Evolutionary conservation across 2,113 vertebrate genomes (phyloP), one percentile per base, ranked within the genome.

Genomic region (Podarcis raffonei): DNA sequence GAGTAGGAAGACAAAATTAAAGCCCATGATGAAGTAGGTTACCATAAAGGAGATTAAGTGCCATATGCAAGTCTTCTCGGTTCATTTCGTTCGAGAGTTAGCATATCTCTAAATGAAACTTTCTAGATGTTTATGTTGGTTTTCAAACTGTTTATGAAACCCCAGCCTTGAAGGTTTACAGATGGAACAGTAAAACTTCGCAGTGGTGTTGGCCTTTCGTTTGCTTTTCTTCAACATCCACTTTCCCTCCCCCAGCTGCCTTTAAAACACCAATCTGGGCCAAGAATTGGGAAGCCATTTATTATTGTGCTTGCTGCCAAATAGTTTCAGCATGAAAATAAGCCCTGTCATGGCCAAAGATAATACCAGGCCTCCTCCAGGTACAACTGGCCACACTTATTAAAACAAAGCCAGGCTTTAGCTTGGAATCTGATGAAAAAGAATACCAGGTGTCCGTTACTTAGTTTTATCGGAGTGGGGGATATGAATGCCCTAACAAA

Each of bases 231-330:
- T 86, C 81, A 92, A 91, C 27, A 71, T 13, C 69, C 32, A 68
- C 59, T 85, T 25, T n/a, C 23, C 62, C 57, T 48, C 15, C n/a
- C n/a, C n/a, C 18, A 37, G 23, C 8, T 35, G 15, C 12, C 65
- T 83, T 89, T 94, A 94, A 91, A 95, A 92, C 89, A 97, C 92
- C 74, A 92, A 93, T 95, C 95, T 89, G 76, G 89, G 89, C 91
- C 89, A 89, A 96, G 92, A 90, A 85, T 77, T 42, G 69, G 37
- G 83, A n/a, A 81, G 35, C 0, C 59, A 87, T 87, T 78, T 91
- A 23, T 85, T 66, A 76, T 84, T 85, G 66, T 89, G 74, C 91
- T 93, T 94, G 79, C 94, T 92, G 94, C 68, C 90, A 94, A 92
- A 94, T 82, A 91, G 77, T 95, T 95, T 91, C 91, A 92, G 86